Base-by-base conservation (phyloP, 2,888 invertebrate species). In the Ischnura elegans region DNA sequence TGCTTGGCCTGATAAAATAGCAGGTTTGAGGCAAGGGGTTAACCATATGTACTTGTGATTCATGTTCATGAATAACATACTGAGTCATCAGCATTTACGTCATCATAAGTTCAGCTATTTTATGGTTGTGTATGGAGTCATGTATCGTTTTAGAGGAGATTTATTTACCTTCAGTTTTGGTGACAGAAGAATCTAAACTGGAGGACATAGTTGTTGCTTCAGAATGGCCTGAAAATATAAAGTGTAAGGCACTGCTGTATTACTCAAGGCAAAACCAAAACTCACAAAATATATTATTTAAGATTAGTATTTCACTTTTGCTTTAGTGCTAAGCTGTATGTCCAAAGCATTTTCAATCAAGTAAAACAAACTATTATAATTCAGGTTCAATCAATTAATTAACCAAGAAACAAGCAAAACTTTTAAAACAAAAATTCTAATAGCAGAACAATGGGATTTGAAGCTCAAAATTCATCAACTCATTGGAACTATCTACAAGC, bases 91-190 rank as follows among this genome's bases (percentile, higher is more conserved):
- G 0, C 10, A 29, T 76, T 76, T 36, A 29, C 61, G 6, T 29
- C 13, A 29, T 36, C 4, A 76, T 16, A 16, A 5, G 76, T 36
- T 10, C 76, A 76, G 6, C 76, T 36, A 87, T 36, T 29, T 8
- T 21, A 87, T 36, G 13, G 25, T 10, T 36, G 36, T 87, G 42
- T 61, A 45, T 66, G 8, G 1, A n/a, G 8, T 36, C 13, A n/a
- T n/a, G n/a, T 76, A 76, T 21, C 25, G 0, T 29, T 76, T 76
- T 16, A 66, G 25, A 36, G 45, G 2, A 42, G 42, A 55, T 25
- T 87, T 42, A 94, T 94, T 93, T 94, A 95, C 95, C 95, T 95
- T 95, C 95, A 94, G 95, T 95, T 87, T 95, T 94, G 43, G 95
- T 95, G 86, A 95, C 94, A 87, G 94, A 94, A 87, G 94, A 95